A percentile compares a stretch with the other conserved stretches of the same genome.
phyloP scores from a whole-genome alignment of 2,113 vertebrate species.

The Hyla sarda region DNA sequence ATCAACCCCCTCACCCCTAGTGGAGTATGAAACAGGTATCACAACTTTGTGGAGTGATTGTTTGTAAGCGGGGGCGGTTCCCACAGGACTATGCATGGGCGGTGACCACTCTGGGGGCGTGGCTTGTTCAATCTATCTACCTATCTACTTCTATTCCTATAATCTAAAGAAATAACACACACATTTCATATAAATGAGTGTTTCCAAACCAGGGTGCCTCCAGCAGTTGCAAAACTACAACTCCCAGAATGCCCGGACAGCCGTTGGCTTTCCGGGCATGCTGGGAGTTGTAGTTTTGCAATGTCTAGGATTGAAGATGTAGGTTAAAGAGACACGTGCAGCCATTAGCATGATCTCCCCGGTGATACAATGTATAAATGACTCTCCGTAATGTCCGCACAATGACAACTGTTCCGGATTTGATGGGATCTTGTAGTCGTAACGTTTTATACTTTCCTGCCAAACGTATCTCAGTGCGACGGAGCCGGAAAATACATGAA shows the following conservation, averaged over 20 bases:
- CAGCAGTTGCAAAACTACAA: too few species aligned
- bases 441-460: conserved; percentile 30
- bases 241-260: too few species aligned
- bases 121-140: not conserved
- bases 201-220: too few species aligned
- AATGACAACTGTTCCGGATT: not conserved
- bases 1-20: too few species aligned
- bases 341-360: not conserved
- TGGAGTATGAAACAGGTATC: not conserved
- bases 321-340: not conserved
- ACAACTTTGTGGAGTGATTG: not conserved
- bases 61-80: not conserved
- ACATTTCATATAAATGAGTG: too few species aligned
- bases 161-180: too few species aligned
- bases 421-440: conserved; percentile 9
- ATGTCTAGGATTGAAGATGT: not conserved
- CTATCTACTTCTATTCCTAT: not conserved
- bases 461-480: not conserved
- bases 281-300: too few species aligned
- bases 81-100: not conserved
- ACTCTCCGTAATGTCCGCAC: not conserved
- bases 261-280: too few species aligned
- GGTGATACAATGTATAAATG: not conserved
- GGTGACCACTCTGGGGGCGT: not conserved
- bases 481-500: not conserved